Evolutionary conservation across 2,888 invertebrate species (phyloP).

Genomic region (Leucophenga montana): DNA sequence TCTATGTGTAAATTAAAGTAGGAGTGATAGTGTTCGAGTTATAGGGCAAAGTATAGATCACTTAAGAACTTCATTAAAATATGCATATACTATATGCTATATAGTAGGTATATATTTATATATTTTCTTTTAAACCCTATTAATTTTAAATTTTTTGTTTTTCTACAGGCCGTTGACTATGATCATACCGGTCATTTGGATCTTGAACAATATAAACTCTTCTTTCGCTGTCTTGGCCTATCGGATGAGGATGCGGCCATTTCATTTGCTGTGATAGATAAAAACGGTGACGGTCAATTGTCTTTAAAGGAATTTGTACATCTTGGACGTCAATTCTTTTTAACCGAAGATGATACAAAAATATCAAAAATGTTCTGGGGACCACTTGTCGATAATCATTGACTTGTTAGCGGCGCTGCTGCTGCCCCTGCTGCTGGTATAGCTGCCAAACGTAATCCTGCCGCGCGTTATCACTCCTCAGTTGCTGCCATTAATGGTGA

Average conservation of each 20-base stretch:
- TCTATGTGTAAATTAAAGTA: too few species aligned
- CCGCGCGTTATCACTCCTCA: too few species aligned
- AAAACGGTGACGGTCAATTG: slow-evolving; percentile 84
- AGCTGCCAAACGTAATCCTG: too few species aligned
- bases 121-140: not conserved
- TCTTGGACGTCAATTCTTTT: slow-evolving; percentile 86
- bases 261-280: slow-evolving; percentile 85
- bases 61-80: too few species aligned
- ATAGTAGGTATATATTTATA: too few species aligned
- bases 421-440: slow-evolving; percentile 33
- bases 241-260: slow-evolving; percentile 83
- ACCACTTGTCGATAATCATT: slow-evolving; percentile 79
- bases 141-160: not conserved
- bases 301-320: slow-evolving; percentile 85
- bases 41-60: too few species aligned
- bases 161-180: slow-evolving; percentile 83
- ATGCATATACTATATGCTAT: too few species aligned
- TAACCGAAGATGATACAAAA: slow-evolving; percentile 82
- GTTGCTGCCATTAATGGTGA: not conserved
- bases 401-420: slow-evolving; percentile 53
- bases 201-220: slow-evolving; percentile 86
- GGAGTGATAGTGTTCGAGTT: too few species aligned
- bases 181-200: slow-evolving; percentile 85
- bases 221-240: slow-evolving; percentile 86
- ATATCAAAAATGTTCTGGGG: slow-evolving; percentile 92